Evolutionary conservation across 2,797 vertebrate genomes (phyloP).

Genomic region (Gambusia yucatana): DNA sequence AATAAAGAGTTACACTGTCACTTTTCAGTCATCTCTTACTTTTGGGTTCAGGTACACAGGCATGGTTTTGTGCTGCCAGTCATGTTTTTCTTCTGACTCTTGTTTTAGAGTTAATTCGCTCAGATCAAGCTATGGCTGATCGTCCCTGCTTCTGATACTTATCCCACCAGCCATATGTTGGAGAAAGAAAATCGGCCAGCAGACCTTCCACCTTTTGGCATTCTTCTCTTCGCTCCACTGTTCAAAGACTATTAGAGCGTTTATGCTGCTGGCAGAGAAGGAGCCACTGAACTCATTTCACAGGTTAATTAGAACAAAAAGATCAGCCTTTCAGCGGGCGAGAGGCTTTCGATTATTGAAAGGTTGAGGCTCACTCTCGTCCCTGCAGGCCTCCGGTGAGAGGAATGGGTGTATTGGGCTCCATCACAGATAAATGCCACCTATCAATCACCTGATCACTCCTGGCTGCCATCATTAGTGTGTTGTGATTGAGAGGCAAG

Average conservation of each 20-base stretch:
- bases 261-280: constrained; percentile 51
- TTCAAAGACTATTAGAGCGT: constrained; percentile 75
- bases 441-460: constrained; percentile 74
- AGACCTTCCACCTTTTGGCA: constrained; percentile 83
- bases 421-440: constrained; percentile 75
- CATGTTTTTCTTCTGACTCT: constrained; percentile 13
- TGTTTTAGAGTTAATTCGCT: constrained; percentile 18
- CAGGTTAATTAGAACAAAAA: constrained; percentile 85
- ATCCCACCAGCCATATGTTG: constrained; percentile 59
- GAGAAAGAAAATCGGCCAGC: constrained; percentile 45
- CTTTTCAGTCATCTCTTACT: constrained; percentile 12
- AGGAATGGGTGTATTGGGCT: constrained; percentile 50
- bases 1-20: not conserved
- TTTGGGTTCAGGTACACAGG: not conserved
- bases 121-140: constrained; percentile 19
- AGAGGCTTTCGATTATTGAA: constrained; percentile 74
- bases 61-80: constrained; percentile 21
- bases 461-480: constrained; percentile 55
- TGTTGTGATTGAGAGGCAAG: constrained; percentile 62
- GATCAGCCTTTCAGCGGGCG: constrained; percentile 68
- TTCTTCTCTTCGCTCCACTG: constrained; percentile 67
- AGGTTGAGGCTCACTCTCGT: constrained; percentile 63
- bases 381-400: constrained; percentile 44
- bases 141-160: constrained; percentile 39
- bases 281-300: constrained; percentile 80